A percentile compares a stretch with the other conserved stretches of the same genome.
These are phyloP conservation scores for Serripes groenlandicus DNA, from an alignment of 2,888 invertebrate species.

Conservation along the genomic window DNA sequence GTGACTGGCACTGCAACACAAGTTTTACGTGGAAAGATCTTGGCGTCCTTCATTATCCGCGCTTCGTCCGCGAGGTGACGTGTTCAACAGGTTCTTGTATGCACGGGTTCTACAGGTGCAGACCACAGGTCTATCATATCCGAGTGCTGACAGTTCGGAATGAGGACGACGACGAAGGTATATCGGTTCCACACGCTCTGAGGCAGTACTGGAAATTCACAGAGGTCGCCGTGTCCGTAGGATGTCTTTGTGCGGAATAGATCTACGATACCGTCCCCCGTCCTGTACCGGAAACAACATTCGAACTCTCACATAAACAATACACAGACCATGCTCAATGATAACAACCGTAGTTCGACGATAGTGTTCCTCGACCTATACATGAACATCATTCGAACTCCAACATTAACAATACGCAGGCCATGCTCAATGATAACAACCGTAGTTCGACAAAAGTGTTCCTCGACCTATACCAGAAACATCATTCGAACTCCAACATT, in stretches of 20 bases:
- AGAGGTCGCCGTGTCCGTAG: conserved; percentile 20
- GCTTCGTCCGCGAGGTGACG: conserved; percentile 10
- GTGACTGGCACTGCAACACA: conserved; percentile 21
- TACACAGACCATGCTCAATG: too few relatives aligned
- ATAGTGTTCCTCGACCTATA: too few relatives aligned
- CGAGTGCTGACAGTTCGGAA: conserved; percentile 2
- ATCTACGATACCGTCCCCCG: too few relatives aligned
- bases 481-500: too few relatives aligned
- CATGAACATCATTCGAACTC: too few relatives aligned
- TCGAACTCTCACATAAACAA: too few relatives aligned
- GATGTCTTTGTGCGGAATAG: conserved; percentile 8
- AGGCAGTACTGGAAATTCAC: conserved; percentile 12
- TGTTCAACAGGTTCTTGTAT: neutral
- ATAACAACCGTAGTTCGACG: too few relatives aligned
- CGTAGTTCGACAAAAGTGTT: too few relatives aligned
- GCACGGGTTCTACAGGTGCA: conserved; percentile 20
- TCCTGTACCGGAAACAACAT: too few relatives aligned
- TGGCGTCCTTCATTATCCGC: conserved; percentile 18
- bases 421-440: too few relatives aligned
- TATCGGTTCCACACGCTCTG: neutral
- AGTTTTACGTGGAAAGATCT: conserved; percentile 10
- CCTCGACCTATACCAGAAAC: too few relatives aligned
- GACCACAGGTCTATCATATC: conserved; percentile 11
- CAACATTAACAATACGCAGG: too few relatives aligned
- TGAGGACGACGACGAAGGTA: neutral